These are phyloP conservation scores for Tribolium castaneum DNA, from an alignment of 1,140 invertebrate genomes.

Conservation along the genomic window DNA sequence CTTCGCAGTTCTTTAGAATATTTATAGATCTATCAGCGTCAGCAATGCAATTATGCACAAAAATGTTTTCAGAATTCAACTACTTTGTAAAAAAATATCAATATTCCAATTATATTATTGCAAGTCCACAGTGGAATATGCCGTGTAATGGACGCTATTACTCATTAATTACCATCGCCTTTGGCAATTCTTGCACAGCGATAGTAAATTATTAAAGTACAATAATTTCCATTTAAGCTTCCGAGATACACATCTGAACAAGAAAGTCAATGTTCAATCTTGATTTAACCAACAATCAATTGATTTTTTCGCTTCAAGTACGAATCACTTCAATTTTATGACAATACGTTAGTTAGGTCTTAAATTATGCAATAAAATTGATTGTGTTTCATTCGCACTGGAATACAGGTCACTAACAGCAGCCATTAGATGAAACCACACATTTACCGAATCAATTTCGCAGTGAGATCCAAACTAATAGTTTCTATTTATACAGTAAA, in stretches of 20 bases:
- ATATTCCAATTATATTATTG: no score
- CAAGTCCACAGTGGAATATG: not conserved
- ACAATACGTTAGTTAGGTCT: slow-evolving; percentile 1
- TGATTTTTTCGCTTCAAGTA: slow-evolving; percentile 6
- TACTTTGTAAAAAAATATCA: not conserved
- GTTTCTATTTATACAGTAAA: not conserved
- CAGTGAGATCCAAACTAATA: not conserved
- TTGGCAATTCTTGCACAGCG: not conserved
- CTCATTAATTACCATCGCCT: not conserved
- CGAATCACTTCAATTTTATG: not conserved
- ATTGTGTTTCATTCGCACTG: not conserved
- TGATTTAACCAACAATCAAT: not conserved
- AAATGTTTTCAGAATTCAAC: not conserved
- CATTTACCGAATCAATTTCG: not conserved
- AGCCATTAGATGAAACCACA: not conserved
- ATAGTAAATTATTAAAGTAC: not conserved
- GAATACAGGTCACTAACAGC: not conserved
- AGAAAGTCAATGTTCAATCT: slow-evolving; percentile 13
- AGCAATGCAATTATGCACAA: no score
- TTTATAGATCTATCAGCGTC: no score
- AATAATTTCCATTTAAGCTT: not conserved
- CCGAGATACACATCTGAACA: not conserved
- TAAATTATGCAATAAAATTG: slow-evolving; percentile 8
- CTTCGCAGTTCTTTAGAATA: not conserved
- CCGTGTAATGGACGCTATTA: not conserved